These are phyloP conservation scores for Poeciliopsis retropinna DNA, from an alignment of 2,113 vertebrate genomes.

Conservation along the genomic window DNA sequence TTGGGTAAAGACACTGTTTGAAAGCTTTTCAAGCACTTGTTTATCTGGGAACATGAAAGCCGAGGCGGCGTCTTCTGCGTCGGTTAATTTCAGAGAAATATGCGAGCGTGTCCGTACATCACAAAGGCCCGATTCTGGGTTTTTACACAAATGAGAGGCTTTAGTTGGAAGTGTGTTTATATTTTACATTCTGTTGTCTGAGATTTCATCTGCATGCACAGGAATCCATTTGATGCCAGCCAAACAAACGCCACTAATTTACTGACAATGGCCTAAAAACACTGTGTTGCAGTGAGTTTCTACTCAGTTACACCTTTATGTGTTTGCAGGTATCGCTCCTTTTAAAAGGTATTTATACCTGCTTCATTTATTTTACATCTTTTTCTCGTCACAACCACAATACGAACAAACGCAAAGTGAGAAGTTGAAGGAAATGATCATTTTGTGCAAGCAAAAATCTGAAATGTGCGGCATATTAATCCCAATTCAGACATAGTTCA, in stretches of 20 bases:
- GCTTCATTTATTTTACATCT: no score
- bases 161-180: background rate
- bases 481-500: no score
- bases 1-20: background rate
- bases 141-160: background rate
- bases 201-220: conserved; percentile 2
- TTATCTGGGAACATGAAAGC: background rate
- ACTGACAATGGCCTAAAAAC: background rate
- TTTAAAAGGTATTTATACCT: no score
- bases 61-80: background rate
- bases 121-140: background rate
- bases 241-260: background rate
- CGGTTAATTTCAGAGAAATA: background rate
- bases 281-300: background rate
- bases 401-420: no score
- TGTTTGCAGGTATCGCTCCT: no score
- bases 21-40: background rate
- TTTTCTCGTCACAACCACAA: no score
- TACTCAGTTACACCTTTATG: background rate
- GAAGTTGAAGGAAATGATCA: no score
- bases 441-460: no score
- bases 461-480: no score
- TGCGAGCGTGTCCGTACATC: background rate
- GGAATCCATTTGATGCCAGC: background rate
- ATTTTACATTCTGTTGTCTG: background rate